Evolutionary conservation across 2,113 vertebrate genomes (phyloP).

Genomic region (Cynoglossus semilaevis): DNA sequence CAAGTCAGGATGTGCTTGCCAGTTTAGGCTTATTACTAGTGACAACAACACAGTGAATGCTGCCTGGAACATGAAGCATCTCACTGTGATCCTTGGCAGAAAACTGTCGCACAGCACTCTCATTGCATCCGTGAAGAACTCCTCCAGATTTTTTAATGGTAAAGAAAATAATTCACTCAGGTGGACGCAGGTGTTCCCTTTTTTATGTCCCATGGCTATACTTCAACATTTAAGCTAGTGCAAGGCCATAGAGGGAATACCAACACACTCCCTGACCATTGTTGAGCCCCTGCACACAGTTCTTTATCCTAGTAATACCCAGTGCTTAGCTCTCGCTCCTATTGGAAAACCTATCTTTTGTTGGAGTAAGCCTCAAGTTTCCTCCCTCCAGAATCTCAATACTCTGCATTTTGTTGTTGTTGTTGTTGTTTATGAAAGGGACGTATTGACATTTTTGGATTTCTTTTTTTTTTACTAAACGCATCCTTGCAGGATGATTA

Average conservation of each 20-base stretch:
- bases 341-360: constrained; percentile 15
- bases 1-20: constrained; percentile 31
- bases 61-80: constrained; percentile 33
- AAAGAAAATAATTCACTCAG: constrained; percentile 10
- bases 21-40: constrained; percentile 38
- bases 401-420: constrained; percentile 15
- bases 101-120: constrained; percentile 25
- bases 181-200: constrained; percentile 5
- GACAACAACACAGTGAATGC: constrained; percentile 44
- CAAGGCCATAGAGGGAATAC: constrained; percentile 7
- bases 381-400: neutral
- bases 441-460: too few species aligned
- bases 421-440: neutral
- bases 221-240: neutral
- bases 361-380: constrained; percentile 10
- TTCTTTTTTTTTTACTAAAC: neutral
- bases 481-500: neutral
- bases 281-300: neutral
- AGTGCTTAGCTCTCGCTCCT: constrained; percentile 9
- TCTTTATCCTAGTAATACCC: neutral
- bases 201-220: constrained; percentile 4
- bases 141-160: constrained; percentile 19
- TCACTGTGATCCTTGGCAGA: constrained; percentile 33
- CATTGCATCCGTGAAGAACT: constrained; percentile 2
- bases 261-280: neutral